A percentile compares a stretch with the other conserved stretches of the same genome.
Conservation (phyloP, 2,797 vertebrate genomes). For the Yasuhikotakia modesta region DNA sequence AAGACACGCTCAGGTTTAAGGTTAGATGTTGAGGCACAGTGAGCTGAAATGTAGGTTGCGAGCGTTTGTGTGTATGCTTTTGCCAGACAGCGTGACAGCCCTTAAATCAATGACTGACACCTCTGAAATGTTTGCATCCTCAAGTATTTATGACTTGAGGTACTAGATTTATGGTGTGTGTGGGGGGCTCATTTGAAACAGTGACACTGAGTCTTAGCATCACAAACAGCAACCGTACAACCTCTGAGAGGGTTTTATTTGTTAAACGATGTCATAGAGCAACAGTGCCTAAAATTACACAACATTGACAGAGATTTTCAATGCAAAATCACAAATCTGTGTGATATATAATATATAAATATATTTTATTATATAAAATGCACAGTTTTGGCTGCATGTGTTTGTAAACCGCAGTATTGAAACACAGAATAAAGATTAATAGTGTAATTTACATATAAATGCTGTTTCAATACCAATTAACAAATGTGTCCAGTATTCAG, state of each 20-base stretch:
- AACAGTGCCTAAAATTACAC: background rate
- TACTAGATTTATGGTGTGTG: background rate
- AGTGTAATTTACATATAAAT: background rate
- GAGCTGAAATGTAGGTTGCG: background rate
- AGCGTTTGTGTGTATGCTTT: background rate
- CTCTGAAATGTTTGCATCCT: background rate
- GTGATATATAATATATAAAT: no score
- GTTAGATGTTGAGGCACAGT: background rate
- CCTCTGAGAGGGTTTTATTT: background rate
- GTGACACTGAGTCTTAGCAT: background rate
- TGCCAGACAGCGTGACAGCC: background rate
- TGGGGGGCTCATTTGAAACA: background rate
- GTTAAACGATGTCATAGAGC: background rate
- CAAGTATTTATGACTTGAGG: background rate
- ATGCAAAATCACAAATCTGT: no score
- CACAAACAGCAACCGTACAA: background rate
- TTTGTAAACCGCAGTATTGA: background rate
- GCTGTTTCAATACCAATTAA: no score
- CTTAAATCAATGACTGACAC: background rate
- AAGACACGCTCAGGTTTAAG: background rate
- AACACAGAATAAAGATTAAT: background rate
- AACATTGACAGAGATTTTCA: no score
- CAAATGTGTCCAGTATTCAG: no score
- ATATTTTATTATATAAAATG: no score
- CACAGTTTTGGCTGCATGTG: background rate